phyloP scores from a whole-genome alignment of 2,113 vertebrate genomes.

The Thinocorus orbignyianus region DNA sequence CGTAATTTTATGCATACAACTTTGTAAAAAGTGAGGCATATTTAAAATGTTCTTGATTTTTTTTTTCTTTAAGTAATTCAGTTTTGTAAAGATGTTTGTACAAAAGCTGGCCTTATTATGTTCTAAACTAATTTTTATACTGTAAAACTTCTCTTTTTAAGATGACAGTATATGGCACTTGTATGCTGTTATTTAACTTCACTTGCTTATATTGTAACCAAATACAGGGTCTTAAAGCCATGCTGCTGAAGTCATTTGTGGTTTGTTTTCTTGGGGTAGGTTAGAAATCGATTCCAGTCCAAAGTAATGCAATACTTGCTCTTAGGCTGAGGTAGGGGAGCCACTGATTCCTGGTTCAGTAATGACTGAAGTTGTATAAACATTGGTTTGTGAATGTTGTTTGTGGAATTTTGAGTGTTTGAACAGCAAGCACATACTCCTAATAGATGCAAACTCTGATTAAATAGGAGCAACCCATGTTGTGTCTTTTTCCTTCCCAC shows the following conservation, averaged over 20 bases:
- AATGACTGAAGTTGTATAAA: neutral
- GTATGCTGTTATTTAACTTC: slow-evolving; percentile 21
- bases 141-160: slow-evolving; percentile 13
- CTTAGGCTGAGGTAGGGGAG: neutral
- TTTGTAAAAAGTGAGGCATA: slow-evolving; percentile 34
- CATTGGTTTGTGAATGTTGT: neutral
- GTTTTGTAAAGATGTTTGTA: slow-evolving; percentile 63
- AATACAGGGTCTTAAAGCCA: slow-evolving; percentile 53
- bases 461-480: neutral
- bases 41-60: slow-evolving; percentile 8
- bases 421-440: neutral
- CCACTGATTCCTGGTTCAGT: neutral
- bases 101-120: slow-evolving; percentile 36
- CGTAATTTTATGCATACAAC: slow-evolving; percentile 5
- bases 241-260: neutral
- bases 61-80: slow-evolving; percentile 34
- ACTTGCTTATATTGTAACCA: slow-evolving; percentile 30
- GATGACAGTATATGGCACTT: neutral
- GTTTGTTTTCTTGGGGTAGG: neutral
- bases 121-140: slow-evolving; percentile 57
- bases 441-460: neutral
- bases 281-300: neutral
- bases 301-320: slow-evolving; percentile 20
- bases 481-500: neutral
- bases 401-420: neutral